Percentiles rank a stretch among this genome's conserved stretches.
Conservation (phyloP, 2,113 vertebrate species). For the Echinops telfairi region DNA sequence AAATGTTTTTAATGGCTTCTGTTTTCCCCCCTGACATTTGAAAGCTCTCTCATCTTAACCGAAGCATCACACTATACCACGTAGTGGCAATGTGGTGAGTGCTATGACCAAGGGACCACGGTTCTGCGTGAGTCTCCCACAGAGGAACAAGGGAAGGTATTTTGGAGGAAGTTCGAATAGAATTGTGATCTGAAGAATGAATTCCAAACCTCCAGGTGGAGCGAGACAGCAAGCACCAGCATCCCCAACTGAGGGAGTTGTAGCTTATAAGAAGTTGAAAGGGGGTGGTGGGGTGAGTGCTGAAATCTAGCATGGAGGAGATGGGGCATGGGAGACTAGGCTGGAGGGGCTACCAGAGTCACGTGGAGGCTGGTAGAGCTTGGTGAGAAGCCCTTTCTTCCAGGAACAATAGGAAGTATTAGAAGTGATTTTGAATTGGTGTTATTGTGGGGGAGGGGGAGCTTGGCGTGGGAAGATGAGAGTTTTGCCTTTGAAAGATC, state of each 20-base stretch:
- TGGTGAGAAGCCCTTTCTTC: background rate
- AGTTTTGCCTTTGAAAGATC: slow-evolving; percentile 1
- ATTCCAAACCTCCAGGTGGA: background rate
- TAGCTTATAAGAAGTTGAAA: background rate
- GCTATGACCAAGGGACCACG: background rate
- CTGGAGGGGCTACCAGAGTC: background rate
- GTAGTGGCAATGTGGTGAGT: background rate
- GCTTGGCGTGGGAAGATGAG: background rate
- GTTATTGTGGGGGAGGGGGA: background rate
- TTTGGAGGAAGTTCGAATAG: background rate
- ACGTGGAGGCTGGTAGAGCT: background rate
- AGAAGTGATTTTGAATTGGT: background rate
- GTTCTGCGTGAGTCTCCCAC: background rate
- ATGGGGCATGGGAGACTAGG: background rate
- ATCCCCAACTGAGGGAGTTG: background rate
- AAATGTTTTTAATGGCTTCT: too few relatives aligned
- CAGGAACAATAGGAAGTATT: background rate
- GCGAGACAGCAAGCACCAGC: background rate
- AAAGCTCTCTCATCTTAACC: background rate
- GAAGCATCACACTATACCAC: background rate
- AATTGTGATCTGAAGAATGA: background rate
- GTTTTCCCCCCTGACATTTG: too few relatives aligned
- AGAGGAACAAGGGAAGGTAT: background rate
- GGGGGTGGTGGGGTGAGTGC: too few relatives aligned
- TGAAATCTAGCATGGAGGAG: too few relatives aligned